phyloP scores from a whole-genome alignment of 2,888 invertebrate genomes.

The Thyatira batis region DNA sequence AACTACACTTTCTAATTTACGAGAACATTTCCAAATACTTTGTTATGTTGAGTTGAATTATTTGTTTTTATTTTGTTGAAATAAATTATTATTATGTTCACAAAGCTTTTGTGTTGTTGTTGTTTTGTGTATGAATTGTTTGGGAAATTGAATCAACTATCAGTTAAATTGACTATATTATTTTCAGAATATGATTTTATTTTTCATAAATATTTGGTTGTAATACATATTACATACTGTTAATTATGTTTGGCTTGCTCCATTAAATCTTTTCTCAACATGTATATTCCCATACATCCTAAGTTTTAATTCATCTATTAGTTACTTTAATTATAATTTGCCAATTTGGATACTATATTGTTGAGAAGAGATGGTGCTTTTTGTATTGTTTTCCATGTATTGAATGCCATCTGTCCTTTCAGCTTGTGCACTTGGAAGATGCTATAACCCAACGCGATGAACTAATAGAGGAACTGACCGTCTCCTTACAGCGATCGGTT shows the following conservation, averaged over 20 bases:
- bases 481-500: slow-evolving; percentile 86
- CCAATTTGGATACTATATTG: not conserved
- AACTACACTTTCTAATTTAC: slow-evolving; percentile 37
- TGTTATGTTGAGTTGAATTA: slow-evolving; percentile 14
- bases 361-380: slow-evolving; percentile 26
- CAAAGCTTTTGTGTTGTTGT: not conserved
- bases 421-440: slow-evolving; percentile 88
- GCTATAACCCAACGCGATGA: slow-evolving; percentile 87
- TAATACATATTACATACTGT: too few species aligned
- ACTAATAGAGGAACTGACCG: slow-evolving; percentile 87
- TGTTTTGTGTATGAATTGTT: not conserved
- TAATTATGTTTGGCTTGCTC: not conserved
- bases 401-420: slow-evolving; percentile 73
- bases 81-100: slow-evolving; percentile 5
- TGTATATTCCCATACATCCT: not conserved
- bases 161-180: too few species aligned
- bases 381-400: slow-evolving; percentile 44
- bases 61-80: slow-evolving; percentile 7
- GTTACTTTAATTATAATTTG: not conserved
- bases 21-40: slow-evolving; percentile 35
- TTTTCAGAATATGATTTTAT: too few species aligned
- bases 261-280: not conserved
- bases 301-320: not conserved
- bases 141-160: too few species aligned
- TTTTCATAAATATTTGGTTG: too few species aligned